Evolutionary conservation across 2,888 invertebrate species (phyloP).

Genomic region (Acleris sparsana): DNA sequence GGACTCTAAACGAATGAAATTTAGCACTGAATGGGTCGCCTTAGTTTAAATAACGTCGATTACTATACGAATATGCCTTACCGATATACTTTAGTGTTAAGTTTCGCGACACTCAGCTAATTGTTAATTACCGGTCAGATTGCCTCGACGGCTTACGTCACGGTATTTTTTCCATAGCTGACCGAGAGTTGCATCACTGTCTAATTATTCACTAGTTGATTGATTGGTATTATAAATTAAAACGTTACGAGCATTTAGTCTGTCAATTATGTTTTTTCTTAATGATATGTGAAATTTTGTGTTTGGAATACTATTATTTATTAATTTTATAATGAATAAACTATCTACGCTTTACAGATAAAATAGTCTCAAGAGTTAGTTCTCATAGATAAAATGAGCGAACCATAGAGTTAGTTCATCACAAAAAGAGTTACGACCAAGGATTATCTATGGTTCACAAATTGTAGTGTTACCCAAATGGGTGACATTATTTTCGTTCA

Average conservation of each 20-base stretch:
- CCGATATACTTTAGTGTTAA: slow-evolving; percentile 46
- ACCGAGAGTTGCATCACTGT: slow-evolving; percentile 8
- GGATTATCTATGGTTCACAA: too few relatives aligned
- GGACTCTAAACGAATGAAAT: slow-evolving; percentile 40
- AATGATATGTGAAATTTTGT: not conserved
- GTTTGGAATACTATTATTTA: too few relatives aligned
- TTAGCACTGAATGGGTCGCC: slow-evolving; percentile 48
- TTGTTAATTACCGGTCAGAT: not conserved
- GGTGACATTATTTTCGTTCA: too few relatives aligned
- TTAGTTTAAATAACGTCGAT: slow-evolving; percentile 52
- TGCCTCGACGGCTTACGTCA: slow-evolving; percentile 6
- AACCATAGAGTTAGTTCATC: too few relatives aligned
- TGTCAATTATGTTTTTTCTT: slow-evolving; percentile 36
- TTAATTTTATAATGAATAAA: too few relatives aligned
- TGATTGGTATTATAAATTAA: not conserved
- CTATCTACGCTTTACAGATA: too few relatives aligned
- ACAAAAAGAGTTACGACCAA: too few relatives aligned
- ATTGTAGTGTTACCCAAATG: too few relatives aligned
- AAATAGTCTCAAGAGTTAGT: too few relatives aligned
- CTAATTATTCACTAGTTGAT: slow-evolving; percentile 20
- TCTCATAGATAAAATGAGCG: too few relatives aligned
- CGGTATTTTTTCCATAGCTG: slow-evolving; percentile 6
- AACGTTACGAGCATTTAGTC: slow-evolving; percentile 38
- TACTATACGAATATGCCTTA: slow-evolving; percentile 50
- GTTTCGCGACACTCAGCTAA: slow-evolving; percentile 42